Evolutionary conservation across 2,797 vertebrate genomes (phyloP), one percentile per base, ranked within the genome.

Genomic region (Toxotes lorentzi): DNA sequence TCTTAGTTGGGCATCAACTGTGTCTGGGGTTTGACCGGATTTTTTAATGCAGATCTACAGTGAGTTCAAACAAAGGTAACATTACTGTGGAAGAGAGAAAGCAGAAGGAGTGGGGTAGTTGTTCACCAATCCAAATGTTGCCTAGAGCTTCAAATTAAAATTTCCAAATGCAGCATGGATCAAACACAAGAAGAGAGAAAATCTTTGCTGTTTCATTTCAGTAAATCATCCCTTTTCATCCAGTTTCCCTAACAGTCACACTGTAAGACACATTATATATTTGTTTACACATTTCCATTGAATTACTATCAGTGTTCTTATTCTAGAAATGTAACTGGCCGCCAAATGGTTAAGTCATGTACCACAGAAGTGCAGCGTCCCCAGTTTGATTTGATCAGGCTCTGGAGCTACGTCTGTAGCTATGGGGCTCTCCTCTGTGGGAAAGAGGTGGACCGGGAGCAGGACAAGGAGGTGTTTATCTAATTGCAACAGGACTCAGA

Each of bases 31-130:
- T 72, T 66, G 79, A 73, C 24, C 38, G 27, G 9, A 58, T 60
- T 69, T 50, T 64, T 68, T 50, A 17, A 73, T 72, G 69, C 14
- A 7, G 30, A 71, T 67, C 23, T 71, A 72, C 41, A 71, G 34
- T 32, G 75, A 85, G 84, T 87, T 89, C 70, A 89, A 59, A 60
- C 5, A 65, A 73, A 82, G 82, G 83, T 81, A 73, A 79, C 14
- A 4, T 53, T 74, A 32, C 60, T 41, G 47, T 62, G 41, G 53
- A 69, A 43, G 19, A 57, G 40, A 63, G 73, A 66, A 51, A 53
- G 50, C 73, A 54, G 54, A 73, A 70, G 57, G 74, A 81, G 8
- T 21, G 34, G 60, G 65, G 48, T 61, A 41, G 59, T 58, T 68
- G 40, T 58, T 66, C 43, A 43, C 38, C 17, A n/a, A 63, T 34